Base-by-base conservation (phyloP, 2,888 invertebrate species). In the Nephrotoma flavescens region DNA sequence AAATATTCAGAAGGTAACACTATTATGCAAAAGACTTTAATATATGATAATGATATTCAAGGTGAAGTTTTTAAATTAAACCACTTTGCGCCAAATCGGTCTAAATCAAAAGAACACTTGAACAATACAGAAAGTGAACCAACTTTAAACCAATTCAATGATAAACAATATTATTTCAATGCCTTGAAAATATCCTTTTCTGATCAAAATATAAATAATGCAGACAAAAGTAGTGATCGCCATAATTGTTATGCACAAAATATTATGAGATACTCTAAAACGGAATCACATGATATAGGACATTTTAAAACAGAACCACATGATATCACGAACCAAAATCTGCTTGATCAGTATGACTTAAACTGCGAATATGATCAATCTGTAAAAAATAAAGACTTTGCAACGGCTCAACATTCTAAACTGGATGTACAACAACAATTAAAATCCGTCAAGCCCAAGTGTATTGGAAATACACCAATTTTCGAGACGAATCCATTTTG, bases 161-260 rank as follows among this genome's bases (percentile, higher is more conserved):
- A 47, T 15, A 86, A 45, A 12, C 6, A 42, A 86, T 15, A 15
- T 15, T 41, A 86, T 42, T 71, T 19, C 47, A 19, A 15, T 85
- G n/a, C 85, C 7, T 11, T 86, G 1, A 86, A 86, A 41, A 85
- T 84, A 41, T 86, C 86, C 11, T 86, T 52, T 86, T 86, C 86
- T 84, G 86, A 86, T 42, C 85, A 86, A 47, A 86, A 86, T 47
- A 11, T 86, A 12, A 15, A 2, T 11, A 85, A 83, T 15, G 11
- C 31, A 47, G 31, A 45, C 9, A 86, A 31, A n/a, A 19, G 4
- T 4, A 86, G 6, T 44, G 11, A 15, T 45, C 44, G 41, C 5
- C 5, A 45, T 15, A 44, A 7, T 11, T 85, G 19, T 7, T 44
- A 85, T 9, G 31, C 31, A 31, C 45, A 45, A 19, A 1, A 45